phyloP scores from a whole-genome alignment of 1,140 invertebrate species.

The Nixonia krombeini region DNA sequence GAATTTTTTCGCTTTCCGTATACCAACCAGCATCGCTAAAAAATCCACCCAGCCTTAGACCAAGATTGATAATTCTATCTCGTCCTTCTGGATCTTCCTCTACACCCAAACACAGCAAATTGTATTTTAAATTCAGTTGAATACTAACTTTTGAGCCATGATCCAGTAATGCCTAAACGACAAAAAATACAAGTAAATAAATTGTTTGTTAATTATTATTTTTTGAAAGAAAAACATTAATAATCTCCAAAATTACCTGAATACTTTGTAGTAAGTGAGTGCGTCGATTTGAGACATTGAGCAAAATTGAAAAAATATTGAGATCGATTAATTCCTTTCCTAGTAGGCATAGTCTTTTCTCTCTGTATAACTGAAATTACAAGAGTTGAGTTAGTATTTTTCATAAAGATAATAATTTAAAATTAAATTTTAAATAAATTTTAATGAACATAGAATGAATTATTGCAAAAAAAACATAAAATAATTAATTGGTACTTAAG shows the following conservation, averaged over 20 bases:
- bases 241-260: slow-evolving; percentile 75
- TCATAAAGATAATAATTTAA: too few species aligned
- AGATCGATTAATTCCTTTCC: slow-evolving; percentile 80
- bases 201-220: too few species aligned
- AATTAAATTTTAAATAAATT: too few species aligned
- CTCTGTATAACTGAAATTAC: slow-evolving; percentile 77
- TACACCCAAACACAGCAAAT: slow-evolving; percentile 53
- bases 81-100: slow-evolving; percentile 37
- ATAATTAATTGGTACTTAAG: too few species aligned
- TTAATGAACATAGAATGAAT: too few species aligned
- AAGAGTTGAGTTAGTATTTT: too few species aligned
- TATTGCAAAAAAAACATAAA: too few species aligned
- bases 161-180: slow-evolving; percentile 75
- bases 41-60: slow-evolving; percentile 80
- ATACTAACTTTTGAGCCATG: slow-evolving; percentile 74
- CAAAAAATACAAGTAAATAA: too few species aligned
- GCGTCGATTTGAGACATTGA: slow-evolving; percentile 80
- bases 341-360: slow-evolving; percentile 75
- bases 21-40: slow-evolving; percentile 90
- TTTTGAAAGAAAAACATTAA: too few species aligned
- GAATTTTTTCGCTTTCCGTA: slow-evolving; percentile 79
- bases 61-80: slow-evolving; percentile 71
- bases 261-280: slow-evolving; percentile 78
- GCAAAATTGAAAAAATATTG: slow-evolving; percentile 80
- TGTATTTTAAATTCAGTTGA: slow-evolving; percentile 71